These are phyloP conservation scores for Drosophila percnosoma DNA, from an alignment of 2,888 invertebrate species.

Conservation along the genomic window DNA sequence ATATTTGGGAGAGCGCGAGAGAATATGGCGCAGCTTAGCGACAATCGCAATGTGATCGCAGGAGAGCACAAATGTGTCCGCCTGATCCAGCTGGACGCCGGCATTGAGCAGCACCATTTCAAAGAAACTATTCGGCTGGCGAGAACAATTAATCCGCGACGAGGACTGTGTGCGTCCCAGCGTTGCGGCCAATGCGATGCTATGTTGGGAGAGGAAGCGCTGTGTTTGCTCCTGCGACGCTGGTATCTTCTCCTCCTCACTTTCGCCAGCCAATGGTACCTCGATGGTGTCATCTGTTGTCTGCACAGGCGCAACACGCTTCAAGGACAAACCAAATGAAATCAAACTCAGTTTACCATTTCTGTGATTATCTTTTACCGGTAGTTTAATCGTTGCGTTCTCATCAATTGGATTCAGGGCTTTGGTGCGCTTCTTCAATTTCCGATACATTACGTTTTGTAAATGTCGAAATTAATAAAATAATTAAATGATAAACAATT, in stretches of 20 bases:
- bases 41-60: conserved; percentile 86
- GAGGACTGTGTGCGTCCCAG: conserved; percentile 80
- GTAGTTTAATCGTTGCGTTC: conserved; percentile 78
- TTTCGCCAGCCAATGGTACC: conserved; percentile 60
- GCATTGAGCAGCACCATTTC: conserved; percentile 82
- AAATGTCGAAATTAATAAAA: background rate
- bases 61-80: conserved; percentile 80
- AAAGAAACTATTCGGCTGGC: conserved; percentile 83
- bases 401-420: conserved; percentile 79
- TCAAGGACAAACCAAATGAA: background rate
- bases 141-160: conserved; percentile 57
- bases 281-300: conserved; percentile 40
- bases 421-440: conserved; percentile 53
- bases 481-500: conserved; percentile 6
- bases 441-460: conserved; percentile 49
- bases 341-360: background rate
- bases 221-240: conserved; percentile 84
- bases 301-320: conserved; percentile 40
- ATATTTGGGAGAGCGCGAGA: conserved; percentile 85
- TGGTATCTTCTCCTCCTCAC: conserved; percentile 83
- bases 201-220: conserved; percentile 84
- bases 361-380: conserved; percentile 57
- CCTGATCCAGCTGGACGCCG: conserved; percentile 81
- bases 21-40: conserved; percentile 85
- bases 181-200: conserved; percentile 74